Conservation (phyloP, 1,140 invertebrate species). For the Drosophila guanche region DNA sequence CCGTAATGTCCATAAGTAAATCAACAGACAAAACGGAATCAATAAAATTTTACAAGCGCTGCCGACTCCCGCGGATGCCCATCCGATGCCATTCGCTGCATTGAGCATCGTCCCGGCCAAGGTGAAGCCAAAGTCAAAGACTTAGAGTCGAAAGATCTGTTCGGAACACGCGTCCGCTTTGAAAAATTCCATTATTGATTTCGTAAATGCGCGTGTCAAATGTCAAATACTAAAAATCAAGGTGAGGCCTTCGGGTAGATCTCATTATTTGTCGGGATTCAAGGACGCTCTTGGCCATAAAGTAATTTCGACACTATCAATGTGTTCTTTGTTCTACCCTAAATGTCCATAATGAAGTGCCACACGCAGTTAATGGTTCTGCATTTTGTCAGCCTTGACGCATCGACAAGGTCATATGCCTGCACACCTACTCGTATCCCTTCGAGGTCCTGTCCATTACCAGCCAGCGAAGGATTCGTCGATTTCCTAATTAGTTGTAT, state of each 20-base stretch:
- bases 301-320: conserved; percentile 57
- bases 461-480: not conserved
- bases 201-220: conserved; percentile 79
- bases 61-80: conserved; percentile 66
- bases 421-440: not conserved
- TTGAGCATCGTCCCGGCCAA: conserved; percentile 2
- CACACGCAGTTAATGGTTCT: conserved; percentile 78
- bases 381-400: conserved; percentile 54
- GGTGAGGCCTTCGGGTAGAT: conserved; percentile 50
- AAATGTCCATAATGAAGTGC: conserved; percentile 81
- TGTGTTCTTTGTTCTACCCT: conserved; percentile 61
- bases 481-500: conserved; percentile 56
- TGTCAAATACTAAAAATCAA: conserved; percentile 75
- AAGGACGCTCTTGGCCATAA: conserved; percentile 66
- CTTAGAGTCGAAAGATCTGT: conserved; percentile 19
- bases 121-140: conserved; percentile 32
- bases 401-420: conserved; percentile 56
- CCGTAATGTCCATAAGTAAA: conserved; percentile 41
- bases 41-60: conserved; percentile 72
- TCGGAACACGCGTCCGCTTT: conserved; percentile 44
- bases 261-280: conserved; percentile 40
- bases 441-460: too few relatives aligned
- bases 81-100: conserved; percentile 4
- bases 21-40: conserved; percentile 57
- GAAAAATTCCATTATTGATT: conserved; percentile 73